A percentile compares a stretch with the other conserved stretches of the same genome.
phyloP scores from a whole-genome alignment of 2,888 invertebrate genomes.

The Thecophora atra region DNA sequence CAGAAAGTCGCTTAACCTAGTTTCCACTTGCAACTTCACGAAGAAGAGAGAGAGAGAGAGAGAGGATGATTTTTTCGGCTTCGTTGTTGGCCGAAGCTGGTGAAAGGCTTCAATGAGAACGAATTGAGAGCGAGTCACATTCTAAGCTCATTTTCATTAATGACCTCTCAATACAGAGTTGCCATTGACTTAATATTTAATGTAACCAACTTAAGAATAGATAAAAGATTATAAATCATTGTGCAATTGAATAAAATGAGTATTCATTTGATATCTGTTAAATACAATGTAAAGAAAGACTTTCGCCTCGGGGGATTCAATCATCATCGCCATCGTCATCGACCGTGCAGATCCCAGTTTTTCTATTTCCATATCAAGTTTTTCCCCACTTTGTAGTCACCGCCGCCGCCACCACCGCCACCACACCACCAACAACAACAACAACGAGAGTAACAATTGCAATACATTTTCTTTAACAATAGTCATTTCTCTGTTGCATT shows the following conservation, averaged over 20 bases:
- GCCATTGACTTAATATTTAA: no score
- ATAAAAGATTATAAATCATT: no score
- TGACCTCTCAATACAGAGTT: no score
- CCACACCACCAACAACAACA: conserved; percentile 8
- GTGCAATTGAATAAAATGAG: neutral
- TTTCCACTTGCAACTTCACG: conserved; percentile 10
- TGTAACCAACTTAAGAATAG: no score
- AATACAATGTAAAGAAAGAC: conserved; percentile 3
- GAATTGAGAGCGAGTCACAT: no score
- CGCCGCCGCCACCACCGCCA: neutral
- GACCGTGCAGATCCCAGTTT: neutral
- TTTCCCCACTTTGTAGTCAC: neutral
- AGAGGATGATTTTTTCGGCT: neutral
- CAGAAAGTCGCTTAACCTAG: conserved; percentile 30
- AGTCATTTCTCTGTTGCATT: no score
- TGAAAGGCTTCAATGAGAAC: conserved; percentile 4
- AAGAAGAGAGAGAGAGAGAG: neutral
- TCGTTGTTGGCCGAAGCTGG: neutral
- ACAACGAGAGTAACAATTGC: neutral
- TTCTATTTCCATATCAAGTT: conserved; percentile 4
- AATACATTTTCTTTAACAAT: neutral
- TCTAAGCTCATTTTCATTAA: no score
- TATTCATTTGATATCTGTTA: neutral
- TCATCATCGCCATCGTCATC: neutral
- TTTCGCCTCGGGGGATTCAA: neutral